A percentile compares a stretch with the other conserved stretches of the same genome.
These are phyloP conservation scores for Streblospio benedicti DNA, from an alignment of 1,140 invertebrate species.

Conservation along the genomic window DNA sequence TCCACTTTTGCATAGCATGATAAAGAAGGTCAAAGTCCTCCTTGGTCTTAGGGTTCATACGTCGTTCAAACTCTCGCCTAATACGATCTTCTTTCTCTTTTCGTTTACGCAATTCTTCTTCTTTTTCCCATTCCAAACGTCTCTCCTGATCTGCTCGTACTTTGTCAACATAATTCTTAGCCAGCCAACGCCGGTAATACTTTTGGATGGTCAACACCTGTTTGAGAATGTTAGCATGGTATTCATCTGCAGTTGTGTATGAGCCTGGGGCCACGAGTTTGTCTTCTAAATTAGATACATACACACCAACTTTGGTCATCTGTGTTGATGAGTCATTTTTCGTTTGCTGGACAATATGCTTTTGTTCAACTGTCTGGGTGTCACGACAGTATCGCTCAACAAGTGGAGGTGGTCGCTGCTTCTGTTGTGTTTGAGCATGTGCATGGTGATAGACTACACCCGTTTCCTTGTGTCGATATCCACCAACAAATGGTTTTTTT, in stretches of 20 bases:
- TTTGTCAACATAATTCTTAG: slow-evolving; percentile 22
- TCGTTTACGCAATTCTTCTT: slow-evolving; percentile 37
- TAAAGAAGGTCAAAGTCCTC: slow-evolving; percentile 48
- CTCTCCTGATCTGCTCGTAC: slow-evolving; percentile 30
- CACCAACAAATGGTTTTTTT: slow-evolving; percentile 38
- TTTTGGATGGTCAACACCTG: slow-evolving; percentile 25
- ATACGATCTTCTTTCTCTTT: slow-evolving; percentile 46
- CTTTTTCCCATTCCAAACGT: slow-evolving; percentile 40
- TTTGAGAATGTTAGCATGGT: slow-evolving; percentile 25
- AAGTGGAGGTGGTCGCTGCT: slow-evolving; percentile 27
- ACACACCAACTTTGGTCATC: slow-evolving; percentile 47
- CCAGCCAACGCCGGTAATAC: slow-evolving; percentile 32
- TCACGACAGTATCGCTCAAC: slow-evolving; percentile 30
- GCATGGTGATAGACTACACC: slow-evolving; percentile 44
- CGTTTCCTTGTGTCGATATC: slow-evolving; percentile 40
- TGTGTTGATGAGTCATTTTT: slow-evolving; percentile 44
- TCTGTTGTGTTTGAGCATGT: slow-evolving; percentile 41
- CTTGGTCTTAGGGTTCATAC: slow-evolving; percentile 46
- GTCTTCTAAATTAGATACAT: slow-evolving; percentile 37
- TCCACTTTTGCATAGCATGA: slow-evolving; percentile 45
- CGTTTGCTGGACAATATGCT: slow-evolving; percentile 39
- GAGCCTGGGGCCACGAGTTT: slow-evolving; percentile 39
- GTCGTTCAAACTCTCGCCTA: slow-evolving; percentile 32
- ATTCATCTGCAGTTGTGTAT: slow-evolving; percentile 45
- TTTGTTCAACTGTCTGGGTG: slow-evolving; percentile 44